Evolutionary conservation across 2,888 invertebrate genomes (phyloP), one percentile per base, ranked within the genome.

Genomic region (Philhelius pedissequus): DNA sequence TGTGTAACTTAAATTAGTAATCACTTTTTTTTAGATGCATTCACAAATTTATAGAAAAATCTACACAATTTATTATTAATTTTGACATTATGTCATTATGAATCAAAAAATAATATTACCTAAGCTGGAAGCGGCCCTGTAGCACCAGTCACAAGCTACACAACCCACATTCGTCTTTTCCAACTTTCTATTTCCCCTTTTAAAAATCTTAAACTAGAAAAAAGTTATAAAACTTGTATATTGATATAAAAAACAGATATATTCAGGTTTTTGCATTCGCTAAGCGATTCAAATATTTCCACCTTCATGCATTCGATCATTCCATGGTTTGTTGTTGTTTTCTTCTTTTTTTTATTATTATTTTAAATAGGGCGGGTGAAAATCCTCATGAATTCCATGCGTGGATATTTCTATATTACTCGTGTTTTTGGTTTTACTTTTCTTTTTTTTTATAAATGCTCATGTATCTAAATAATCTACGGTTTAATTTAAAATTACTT

Each of bases 391-490:
- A 38, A 66, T 68, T 56, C 58, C 69, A 58, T 52, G 15, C 60
- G n/a, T 70, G 77, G 64, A 15, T 40, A 50, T 64, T n/a, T 50
- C 15, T 75, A 15, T 32, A n/a, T n/a, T n/a, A n/a, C n/a, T n/a
- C n/a, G n/a, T 60, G 5, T 40, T 48, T 38, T 40, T 35, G 27
- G 15, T 60, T 32, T 60, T 56, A 35, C 27, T 20, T 60, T 56
- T 50, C 27, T 20, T 58, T 58, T 50, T 35, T 60, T 66, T 54
- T 70, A 83, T 83, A 83, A 83, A 83, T 83, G 79, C 83, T 79
- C 83, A 74, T 83, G 74, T 79, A 79, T 83, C 78, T 83, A 79
- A 79, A 79, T 83, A 80, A 80, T 80, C 80, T 80, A 84, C 75
- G 48, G 69, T 78, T 76, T 54, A 75, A 71, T 71, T 84, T 70